Evolutionary conservation across 2,888 invertebrate species (phyloP).

Genomic region (Minunthozetes semirufus): DNA sequence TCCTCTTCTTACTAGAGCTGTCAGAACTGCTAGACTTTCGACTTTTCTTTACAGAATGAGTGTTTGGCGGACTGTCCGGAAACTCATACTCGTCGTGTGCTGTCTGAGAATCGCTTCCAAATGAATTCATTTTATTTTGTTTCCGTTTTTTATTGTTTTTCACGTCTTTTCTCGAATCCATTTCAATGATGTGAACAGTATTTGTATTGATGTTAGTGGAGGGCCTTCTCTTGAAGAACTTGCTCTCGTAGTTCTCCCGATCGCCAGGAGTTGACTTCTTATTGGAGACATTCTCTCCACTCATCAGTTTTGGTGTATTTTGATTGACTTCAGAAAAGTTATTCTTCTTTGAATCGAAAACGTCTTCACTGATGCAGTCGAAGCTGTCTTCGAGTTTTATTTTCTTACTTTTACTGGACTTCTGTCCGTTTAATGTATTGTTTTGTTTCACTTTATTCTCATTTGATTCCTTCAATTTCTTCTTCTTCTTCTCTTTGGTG

Average conservation of each 20-base stretch:
- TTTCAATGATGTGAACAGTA: conserved; percentile 19
- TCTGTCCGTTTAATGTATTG: conserved; percentile 12
- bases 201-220: conserved; percentile 17
- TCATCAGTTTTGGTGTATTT: conserved; percentile 9
- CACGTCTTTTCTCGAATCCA: background rate
- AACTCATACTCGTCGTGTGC: conserved; percentile 35
- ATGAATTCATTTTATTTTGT: conserved; percentile 21
- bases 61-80: conserved; percentile 35
- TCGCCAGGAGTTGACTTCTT: background rate
- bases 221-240: conserved; percentile 26
- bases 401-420: conserved; percentile 13
- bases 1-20: background rate
- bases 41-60: conserved; percentile 7
- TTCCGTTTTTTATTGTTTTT: conserved; percentile 33
- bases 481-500: conserved; percentile 22
- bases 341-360: conserved; percentile 3
- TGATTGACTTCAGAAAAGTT: conserved; percentile 13
- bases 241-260: conserved; percentile 20
- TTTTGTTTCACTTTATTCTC: conserved; percentile 19
- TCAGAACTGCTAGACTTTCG: conserved; percentile 10
- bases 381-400: background rate
- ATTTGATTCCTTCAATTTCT: conserved; percentile 20
- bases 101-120: background rate
- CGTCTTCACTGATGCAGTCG: background rate
- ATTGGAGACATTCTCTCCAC: background rate